phyloP scores from a whole-genome alignment of 2,113 vertebrate genomes.

The Bathybates hornii region DNA sequence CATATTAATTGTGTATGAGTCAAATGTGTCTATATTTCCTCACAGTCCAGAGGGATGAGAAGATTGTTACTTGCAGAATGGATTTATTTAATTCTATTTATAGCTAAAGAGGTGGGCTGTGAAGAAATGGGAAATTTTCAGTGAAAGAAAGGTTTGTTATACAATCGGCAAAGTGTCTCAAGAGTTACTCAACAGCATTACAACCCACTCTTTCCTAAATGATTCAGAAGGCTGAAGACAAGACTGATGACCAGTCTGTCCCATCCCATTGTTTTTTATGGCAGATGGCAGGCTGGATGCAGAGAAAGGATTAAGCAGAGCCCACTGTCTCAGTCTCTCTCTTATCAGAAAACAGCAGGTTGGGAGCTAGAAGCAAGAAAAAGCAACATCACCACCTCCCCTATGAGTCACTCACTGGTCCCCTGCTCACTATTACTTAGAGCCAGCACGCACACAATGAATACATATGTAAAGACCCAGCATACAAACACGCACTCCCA shows the following conservation, averaged over 20 bases:
- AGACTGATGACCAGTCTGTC: slow-evolving; percentile 17
- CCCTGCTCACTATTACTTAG: slow-evolving; percentile 8
- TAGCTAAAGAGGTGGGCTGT: neutral
- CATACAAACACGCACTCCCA: neutral
- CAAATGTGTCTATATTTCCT: neutral
- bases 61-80: neutral
- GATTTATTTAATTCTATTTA: neutral
- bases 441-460: neutral
- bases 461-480: neutral
- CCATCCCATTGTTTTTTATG: slow-evolving; percentile 16
- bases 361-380: slow-evolving; percentile 17
- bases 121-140: slow-evolving; percentile 4
- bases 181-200: slow-evolving; percentile 34
- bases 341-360: slow-evolving; percentile 48
- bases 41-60: neutral
- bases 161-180: slow-evolving; percentile 26
- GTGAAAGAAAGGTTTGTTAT: slow-evolving; percentile 3
- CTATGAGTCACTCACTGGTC: slow-evolving; percentile 36
- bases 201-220: slow-evolving; percentile 43
- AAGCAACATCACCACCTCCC: slow-evolving; percentile 11
- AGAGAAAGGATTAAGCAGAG: slow-evolving; percentile 33
- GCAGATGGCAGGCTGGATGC: slow-evolving; percentile 6
- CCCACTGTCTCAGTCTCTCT: slow-evolving; percentile 10
- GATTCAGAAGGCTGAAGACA: slow-evolving; percentile 46
- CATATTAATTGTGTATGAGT: neutral